Evolutionary conservation across 1,140 invertebrate genomes (phyloP).

Genomic region (Eubasilissa regina): DNA sequence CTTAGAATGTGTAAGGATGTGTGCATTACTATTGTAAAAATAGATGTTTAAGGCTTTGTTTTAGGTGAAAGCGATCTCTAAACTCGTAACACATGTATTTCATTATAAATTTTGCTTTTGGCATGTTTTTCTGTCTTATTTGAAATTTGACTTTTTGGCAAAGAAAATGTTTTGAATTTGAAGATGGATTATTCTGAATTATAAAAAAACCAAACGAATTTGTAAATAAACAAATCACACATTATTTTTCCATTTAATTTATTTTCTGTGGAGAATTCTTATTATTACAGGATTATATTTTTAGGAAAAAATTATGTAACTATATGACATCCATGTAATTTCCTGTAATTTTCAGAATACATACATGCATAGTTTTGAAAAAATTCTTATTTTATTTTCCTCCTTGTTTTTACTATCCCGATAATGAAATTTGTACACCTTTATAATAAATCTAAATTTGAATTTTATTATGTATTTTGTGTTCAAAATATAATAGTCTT

Average conservation of each 20-base stretch:
- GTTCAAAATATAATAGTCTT: no score
- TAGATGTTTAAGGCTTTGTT: conserved; percentile 32
- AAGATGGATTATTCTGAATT: conserved; percentile 7
- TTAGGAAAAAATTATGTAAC: conserved; percentile 50
- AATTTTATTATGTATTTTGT: no score
- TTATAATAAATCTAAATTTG: no score
- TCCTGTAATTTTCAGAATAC: conserved; percentile 57
- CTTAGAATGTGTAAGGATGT: conserved; percentile 31
- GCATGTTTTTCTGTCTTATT: conserved; percentile 11
- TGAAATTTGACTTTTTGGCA: conserved; percentile 20
- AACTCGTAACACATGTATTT: conserved; percentile 34
- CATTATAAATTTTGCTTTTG: conserved; percentile 29
- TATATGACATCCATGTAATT: conserved; percentile 50
- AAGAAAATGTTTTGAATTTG: conserved; percentile 18
- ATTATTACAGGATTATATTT: conserved; percentile 54
- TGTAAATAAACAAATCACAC: background rate
- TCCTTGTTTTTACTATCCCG: conserved; percentile 6
- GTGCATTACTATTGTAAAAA: background rate
- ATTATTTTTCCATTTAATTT: conserved; percentile 50
- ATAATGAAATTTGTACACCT: background rate
- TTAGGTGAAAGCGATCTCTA: conserved; percentile 48
- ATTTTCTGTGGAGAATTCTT: conserved; percentile 47
- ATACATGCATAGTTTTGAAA: conserved; percentile 54
- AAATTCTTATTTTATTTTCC: conserved; percentile 38
- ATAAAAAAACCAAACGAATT: background rate